Percentiles rank a stretch among this genome's conserved stretches.
Conservation (phyloP, 2,113 vertebrate genomes). For the Rallus limicola region DNA sequence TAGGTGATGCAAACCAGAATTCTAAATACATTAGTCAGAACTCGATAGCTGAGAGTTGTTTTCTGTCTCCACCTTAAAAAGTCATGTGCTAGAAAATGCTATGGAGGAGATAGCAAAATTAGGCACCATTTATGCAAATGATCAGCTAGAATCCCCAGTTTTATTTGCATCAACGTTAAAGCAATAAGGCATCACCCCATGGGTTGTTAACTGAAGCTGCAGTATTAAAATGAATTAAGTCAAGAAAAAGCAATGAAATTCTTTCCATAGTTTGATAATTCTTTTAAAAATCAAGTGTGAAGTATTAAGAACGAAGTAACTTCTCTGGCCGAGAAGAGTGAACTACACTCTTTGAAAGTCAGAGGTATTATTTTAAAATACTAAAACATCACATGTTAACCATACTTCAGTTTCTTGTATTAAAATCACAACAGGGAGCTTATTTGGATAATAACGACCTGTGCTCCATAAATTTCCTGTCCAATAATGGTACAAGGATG, state of each 20-base stretch:
- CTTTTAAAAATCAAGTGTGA: neutral
- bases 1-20: neutral
- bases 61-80: neutral
- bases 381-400: neutral
- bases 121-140: neutral
- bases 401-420: neutral
- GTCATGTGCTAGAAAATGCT: neutral
- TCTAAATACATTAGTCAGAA: neutral
- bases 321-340: neutral
- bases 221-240: neutral
- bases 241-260: neutral
- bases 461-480: neutral
- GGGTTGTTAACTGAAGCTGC: neutral
- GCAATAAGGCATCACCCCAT: neutral
- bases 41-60: neutral
- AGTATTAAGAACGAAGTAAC: neutral
- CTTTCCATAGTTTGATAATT: neutral
- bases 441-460: neutral
- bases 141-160: neutral
- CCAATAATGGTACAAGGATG: neutral
- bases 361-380: neutral
- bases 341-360: neutral
- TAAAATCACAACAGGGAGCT: neutral
- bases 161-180: neutral
- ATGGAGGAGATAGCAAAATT: neutral